A percentile compares a stretch with the other conserved stretches of the same genome.
These are phyloP conservation scores for Cyrtodaria siliqua DNA, from an alignment of 2,888 invertebrate genomes.

Conservation along the genomic window DNA sequence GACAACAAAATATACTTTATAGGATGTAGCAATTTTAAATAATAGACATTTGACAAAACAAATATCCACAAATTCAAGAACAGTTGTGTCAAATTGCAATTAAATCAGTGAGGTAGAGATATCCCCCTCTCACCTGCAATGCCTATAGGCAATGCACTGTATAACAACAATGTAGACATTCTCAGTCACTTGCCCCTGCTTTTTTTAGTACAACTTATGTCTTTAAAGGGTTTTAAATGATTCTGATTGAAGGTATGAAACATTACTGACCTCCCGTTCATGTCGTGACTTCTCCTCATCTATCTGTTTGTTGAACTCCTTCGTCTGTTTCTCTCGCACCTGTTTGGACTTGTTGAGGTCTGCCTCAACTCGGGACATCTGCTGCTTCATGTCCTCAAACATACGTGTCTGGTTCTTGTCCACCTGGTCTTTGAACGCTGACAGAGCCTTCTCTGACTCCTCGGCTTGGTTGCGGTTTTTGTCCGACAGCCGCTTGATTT, in stretches of 20 bases:
- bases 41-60: too few species aligned
- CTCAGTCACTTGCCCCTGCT: too few species aligned
- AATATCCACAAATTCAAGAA: too few species aligned
- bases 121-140: too few species aligned
- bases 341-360: slow-evolving; percentile 84
- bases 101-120: too few species aligned
- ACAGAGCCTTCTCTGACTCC: slow-evolving; percentile 81
- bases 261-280: slow-evolving; percentile 81
- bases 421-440: slow-evolving; percentile 83
- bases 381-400: slow-evolving; percentile 85
- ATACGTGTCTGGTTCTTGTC: slow-evolving; percentile 82
- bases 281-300: slow-evolving; percentile 80
- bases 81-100: too few species aligned
- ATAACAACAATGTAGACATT: too few species aligned
- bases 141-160: too few species aligned
- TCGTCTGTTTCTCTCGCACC: slow-evolving; percentile 82
- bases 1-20: too few species aligned
- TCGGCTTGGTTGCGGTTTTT: slow-evolving; percentile 76
- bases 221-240: too few species aligned
- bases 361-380: slow-evolving; percentile 83
- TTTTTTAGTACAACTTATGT: too few species aligned
- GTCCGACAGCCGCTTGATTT: slow-evolving; percentile 75
- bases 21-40: too few species aligned
- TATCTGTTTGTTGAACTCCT: slow-evolving; percentile 80
- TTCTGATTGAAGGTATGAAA: neutral